Percentiles rank a stretch among this genome's conserved stretches.
Conservation (phyloP, 2,888 invertebrate genomes). For the Galerucella pusilla region DNA sequence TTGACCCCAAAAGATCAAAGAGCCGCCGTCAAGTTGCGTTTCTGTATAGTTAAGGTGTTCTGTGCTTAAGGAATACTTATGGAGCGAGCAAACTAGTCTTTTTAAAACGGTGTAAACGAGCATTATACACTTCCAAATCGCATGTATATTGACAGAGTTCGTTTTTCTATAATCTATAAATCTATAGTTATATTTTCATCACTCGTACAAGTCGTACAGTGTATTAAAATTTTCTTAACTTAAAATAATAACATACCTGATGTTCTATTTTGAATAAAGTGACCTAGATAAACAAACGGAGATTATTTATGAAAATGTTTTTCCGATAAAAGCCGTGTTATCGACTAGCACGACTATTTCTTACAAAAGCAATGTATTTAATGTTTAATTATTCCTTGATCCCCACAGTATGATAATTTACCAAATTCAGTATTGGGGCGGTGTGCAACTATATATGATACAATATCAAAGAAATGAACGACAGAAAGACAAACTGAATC, state of each 20-base stretch:
- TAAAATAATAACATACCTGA: slow-evolving; percentile 1
- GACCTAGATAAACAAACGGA: background rate
- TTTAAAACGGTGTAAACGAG: no score
- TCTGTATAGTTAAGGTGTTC: no score
- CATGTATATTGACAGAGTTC: no score
- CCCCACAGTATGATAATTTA: background rate
- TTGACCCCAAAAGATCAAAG: no score
- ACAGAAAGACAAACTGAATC: background rate
- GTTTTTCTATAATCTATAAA: no score
- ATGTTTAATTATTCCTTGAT: background rate
- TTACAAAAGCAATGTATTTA: background rate
- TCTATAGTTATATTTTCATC: no score
- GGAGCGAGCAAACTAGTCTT: no score
- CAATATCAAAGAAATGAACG: background rate
- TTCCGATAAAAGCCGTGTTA: background rate
- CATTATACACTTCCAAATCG: no score
- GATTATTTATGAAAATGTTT: background rate
- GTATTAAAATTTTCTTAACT: background rate
- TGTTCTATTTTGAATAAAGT: background rate
- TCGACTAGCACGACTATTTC: background rate
- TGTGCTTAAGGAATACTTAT: no score
- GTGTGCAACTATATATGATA: slow-evolving; percentile 11
- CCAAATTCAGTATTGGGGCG: slow-evolving; percentile 14
- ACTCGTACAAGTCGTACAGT: no score
- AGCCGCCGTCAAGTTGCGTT: no score